Conservation (phyloP, 2,113 vertebrate genomes). For the Neoarius graeffei region DNA sequence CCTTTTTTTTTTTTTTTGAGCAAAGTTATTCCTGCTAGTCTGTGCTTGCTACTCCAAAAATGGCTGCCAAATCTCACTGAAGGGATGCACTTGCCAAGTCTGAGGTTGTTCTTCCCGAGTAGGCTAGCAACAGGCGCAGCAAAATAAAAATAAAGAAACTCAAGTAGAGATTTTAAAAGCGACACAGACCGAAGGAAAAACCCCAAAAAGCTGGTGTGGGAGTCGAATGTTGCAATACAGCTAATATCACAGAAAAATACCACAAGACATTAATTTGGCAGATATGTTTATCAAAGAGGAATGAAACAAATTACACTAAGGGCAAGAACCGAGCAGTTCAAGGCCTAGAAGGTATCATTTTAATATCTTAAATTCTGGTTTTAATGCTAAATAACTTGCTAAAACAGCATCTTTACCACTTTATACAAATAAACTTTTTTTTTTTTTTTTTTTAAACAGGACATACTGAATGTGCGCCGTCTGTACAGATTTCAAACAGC, state of each 20-base stretch:
- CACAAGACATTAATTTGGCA: neutral
- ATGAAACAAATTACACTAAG: too few species aligned
- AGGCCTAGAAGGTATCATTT: neutral
- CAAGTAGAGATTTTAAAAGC: neutral
- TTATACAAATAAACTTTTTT: neutral
- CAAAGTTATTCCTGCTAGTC: slow-evolving; percentile 34
- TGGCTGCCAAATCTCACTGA: slow-evolving; percentile 58
- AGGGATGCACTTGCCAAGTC: slow-evolving; percentile 57
- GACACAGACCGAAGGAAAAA: neutral
- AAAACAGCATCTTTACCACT: neutral
- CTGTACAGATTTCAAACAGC: neutral
- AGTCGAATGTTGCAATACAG: neutral
- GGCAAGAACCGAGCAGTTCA: neutral
- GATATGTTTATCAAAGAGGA: too few species aligned
- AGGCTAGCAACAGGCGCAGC: slow-evolving; percentile 38
- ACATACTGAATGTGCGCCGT: neutral
- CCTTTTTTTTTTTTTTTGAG: neutral
- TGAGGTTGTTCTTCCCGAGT: slow-evolving; percentile 33
- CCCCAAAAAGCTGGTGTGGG: neutral
- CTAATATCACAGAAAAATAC: neutral
- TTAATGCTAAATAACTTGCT: neutral
- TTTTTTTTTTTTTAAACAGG: neutral
- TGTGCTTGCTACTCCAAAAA: slow-evolving; percentile 51
- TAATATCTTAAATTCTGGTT: neutral
- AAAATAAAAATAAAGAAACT: slow-evolving; percentile 21